Evolutionary conservation across 1,140 invertebrate genomes (phyloP).

Genomic region (Dermatophagoides farinae): DNA sequence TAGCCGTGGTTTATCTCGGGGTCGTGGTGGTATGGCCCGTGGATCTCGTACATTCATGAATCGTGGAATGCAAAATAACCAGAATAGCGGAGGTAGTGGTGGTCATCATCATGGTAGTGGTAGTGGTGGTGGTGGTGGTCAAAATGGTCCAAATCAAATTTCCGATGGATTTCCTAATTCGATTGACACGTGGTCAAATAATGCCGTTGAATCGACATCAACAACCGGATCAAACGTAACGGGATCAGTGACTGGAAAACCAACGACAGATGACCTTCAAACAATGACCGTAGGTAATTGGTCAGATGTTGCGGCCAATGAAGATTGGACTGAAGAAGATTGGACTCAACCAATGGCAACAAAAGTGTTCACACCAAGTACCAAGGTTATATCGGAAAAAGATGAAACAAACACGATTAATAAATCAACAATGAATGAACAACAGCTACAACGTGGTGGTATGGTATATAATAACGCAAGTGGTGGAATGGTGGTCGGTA

Average conservation of each 20-base stretch:
- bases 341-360: slow-evolving; percentile 74
- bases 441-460: not conserved
- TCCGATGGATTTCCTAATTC: slow-evolving; percentile 20
- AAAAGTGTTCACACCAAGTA: slow-evolving; percentile 72
- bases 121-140: slow-evolving; percentile 1
- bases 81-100: not conserved
- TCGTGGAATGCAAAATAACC: not conserved
- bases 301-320: slow-evolving; percentile 34
- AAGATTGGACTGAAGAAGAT: slow-evolving; percentile 86
- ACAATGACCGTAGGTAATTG: slow-evolving; percentile 25
- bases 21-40: not conserved
- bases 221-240: slow-evolving; percentile 13
- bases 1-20: not conserved
- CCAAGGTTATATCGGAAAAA: slow-evolving; percentile 18
- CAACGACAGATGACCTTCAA: slow-evolving; percentile 20
- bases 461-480: not conserved
- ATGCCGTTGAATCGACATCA: slow-evolving; percentile 27
- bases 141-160: slow-evolving; percentile 16
- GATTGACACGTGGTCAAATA: slow-evolving; percentile 42
- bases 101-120: not conserved
- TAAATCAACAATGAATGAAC: not conserved
- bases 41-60: slow-evolving; percentile 1
- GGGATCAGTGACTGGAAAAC: not conserved
- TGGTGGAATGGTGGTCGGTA: not conserved
- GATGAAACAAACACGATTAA: not conserved